phyloP scores from a whole-genome alignment of 2,797 vertebrate genomes.

The Melanotaenia nigrans region DNA sequence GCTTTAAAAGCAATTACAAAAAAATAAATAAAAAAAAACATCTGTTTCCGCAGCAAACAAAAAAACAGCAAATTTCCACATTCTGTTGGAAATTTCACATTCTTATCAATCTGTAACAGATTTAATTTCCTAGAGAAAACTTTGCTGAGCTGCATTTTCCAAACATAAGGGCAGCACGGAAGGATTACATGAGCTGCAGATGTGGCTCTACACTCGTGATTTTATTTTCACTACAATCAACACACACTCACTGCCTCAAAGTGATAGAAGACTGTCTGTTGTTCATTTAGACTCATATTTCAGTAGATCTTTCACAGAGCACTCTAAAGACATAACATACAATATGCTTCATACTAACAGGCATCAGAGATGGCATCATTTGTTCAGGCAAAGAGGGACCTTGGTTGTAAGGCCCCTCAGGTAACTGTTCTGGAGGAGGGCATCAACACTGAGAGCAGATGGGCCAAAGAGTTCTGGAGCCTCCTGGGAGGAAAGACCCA shows the following conservation, averaged over 20 bases:
- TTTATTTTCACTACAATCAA: conserved; percentile 2
- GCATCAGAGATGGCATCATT: conserved; percentile 85
- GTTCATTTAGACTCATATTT: not conserved
- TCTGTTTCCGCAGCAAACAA: not conserved
- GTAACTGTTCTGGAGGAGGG: conserved; percentile 85
- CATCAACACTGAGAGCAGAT: conserved; percentile 82
- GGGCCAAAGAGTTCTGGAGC: conserved; percentile 86
- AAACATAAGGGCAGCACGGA: not conserved
- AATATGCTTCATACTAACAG: conserved; percentile 59
- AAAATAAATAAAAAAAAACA: no score
- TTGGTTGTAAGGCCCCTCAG: conserved; percentile 85
- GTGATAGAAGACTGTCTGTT: conserved; percentile 11
- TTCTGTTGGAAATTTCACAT: not conserved
- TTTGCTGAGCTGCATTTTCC: not conserved
- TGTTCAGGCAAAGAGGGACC: conserved; percentile 86
- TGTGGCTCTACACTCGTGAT: not conserved
- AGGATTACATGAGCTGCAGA: not conserved
- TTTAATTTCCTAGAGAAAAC: no score
- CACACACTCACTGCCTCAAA: conserved; percentile 13
- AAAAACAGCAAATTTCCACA: no score
- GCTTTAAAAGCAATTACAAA: no score
- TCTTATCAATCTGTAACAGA: not conserved
- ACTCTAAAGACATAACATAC: not conserved
- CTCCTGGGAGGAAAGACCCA: conserved; percentile 82
- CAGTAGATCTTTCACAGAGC: not conserved